Conservation (phyloP, 2,797 vertebrate genomes). For the Botia kubotai region DNA sequence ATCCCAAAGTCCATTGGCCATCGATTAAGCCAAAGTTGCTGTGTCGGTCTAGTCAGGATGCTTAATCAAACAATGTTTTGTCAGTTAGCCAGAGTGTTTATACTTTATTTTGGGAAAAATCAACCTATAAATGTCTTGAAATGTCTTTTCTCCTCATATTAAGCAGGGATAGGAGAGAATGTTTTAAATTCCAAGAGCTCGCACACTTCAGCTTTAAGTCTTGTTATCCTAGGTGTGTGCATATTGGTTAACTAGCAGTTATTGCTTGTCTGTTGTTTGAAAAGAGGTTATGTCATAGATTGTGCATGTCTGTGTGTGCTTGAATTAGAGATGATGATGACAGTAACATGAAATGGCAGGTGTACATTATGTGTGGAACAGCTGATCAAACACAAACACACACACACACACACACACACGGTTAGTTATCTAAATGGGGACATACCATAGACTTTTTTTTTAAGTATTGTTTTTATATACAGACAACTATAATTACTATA, state of each 20-base stretch:
- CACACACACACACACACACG: constrained; percentile 7
- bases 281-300: not conserved
- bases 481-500: not conserved
- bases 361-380: not conserved
- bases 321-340: constrained; percentile 30
- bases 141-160: not conserved
- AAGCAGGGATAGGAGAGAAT: not conserved
- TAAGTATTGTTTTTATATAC: constrained; percentile 1
- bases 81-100: not conserved
- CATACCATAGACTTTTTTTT: not conserved
- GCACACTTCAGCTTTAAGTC: not conserved
- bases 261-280: not conserved
- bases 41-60: not conserved
- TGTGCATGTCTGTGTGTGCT: not conserved
- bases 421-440: not conserved
- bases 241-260: not conserved
- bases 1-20: too few relatives aligned
- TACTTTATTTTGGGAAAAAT: not conserved
- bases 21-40: not conserved
- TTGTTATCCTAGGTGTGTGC: not conserved
- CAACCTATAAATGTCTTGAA: not conserved
- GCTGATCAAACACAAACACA: not conserved
- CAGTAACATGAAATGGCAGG: not conserved
- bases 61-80: too few relatives aligned
- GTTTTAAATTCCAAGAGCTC: not conserved